These are phyloP conservation scores for Lutjanus argentimaculatus DNA, from an alignment of 2,797 vertebrate genomes.

Conservation along the genomic window DNA sequence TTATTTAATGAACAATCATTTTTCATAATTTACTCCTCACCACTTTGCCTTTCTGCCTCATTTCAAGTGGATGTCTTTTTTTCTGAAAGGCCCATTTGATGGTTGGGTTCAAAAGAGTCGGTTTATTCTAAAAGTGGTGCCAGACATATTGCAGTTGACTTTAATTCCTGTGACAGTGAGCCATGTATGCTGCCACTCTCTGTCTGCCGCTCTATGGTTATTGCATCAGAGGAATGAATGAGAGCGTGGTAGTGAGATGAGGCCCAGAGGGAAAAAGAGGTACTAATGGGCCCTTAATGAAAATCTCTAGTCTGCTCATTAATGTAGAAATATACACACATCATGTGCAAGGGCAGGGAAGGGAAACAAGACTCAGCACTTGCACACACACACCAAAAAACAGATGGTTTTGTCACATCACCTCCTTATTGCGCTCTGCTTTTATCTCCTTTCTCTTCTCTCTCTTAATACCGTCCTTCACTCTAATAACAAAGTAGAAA, in stretches of 20 bases:
- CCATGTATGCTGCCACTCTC: conserved; percentile 31
- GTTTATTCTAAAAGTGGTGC: conserved; percentile 22
- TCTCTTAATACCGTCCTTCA: conserved; percentile 35
- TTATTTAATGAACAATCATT: conserved; percentile 37
- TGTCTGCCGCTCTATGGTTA: conserved; percentile 44
- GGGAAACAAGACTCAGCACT: conserved; percentile 3
- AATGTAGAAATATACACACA: conserved; percentile 64
- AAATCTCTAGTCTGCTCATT: conserved; percentile 74
- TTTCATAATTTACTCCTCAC: conserved; percentile 31
- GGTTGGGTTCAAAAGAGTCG: conserved; percentile 21
- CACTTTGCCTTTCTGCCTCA: conserved; percentile 12
- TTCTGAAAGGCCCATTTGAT: conserved; percentile 17
- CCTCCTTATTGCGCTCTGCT: conserved; percentile 34
- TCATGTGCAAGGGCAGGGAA: conserved; percentile 20
- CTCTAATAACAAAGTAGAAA: conserved; percentile 42
- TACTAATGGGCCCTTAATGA: conserved; percentile 76
- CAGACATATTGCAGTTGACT: conserved; percentile 27
- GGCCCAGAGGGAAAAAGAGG: conserved; percentile 48
- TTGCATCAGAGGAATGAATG: conserved; percentile 66
- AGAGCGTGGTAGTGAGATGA: conserved; percentile 29
- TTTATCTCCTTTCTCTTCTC: conserved; percentile 35
- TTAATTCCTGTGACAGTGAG: conserved; percentile 42
- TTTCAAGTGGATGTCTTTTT: conserved; percentile 15
- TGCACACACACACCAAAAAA: conserved; percentile 26
- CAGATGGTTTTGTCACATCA: conserved; percentile 63